Evolutionary conservation across 2,113 vertebrate species (phyloP), one percentile per base, ranked within the genome.

Genomic region (Scytalopus superciliaris): DNA sequence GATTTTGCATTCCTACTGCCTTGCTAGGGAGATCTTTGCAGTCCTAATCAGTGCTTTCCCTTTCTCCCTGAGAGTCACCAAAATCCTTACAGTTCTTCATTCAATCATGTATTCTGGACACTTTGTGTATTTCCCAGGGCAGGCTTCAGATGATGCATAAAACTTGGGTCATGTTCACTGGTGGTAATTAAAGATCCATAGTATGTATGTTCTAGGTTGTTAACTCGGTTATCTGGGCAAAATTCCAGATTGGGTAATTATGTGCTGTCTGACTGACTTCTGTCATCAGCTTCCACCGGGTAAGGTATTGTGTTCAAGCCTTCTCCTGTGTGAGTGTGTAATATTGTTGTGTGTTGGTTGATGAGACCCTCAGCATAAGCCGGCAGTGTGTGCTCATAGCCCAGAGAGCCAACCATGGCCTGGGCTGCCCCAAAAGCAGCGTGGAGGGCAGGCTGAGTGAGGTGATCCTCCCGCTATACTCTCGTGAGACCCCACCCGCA

Each of bases 241-340:
- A 76, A 87, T 74, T 96, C 88, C 93, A 96, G 79, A 31, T 23
- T 60, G 75, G 55, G 40, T 92, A 94, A 92, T 95, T 92, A 63
- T 6, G 39, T 86, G 64, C 75, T 83, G 59, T 94, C 79, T 96
- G 2, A 0, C 85, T 75, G 47, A 84, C 62, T 74, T 86, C 63
- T 77, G 72, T 89, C 56, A 60, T 72, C 11, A 3, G 68, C 94
- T 94, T 75, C 76, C 4, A 0, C 44, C 68, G 64, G 55, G 10
- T 86, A 27, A 83, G 13, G 67, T n/a, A 19, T n/a, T 69, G 37
- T 62, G 49, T 60, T 80, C 52, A 56, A 22, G 83, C 44, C 56
- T 45, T 95, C 28, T 68, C 49, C 50, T 73, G 13, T 14, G 2
- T 14, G 35, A 59, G 19, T 47, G 28, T 4, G 2, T 53, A 30